phyloP scores from a whole-genome alignment of 2,797 vertebrate species.

The Cirrhinus molitorella region DNA sequence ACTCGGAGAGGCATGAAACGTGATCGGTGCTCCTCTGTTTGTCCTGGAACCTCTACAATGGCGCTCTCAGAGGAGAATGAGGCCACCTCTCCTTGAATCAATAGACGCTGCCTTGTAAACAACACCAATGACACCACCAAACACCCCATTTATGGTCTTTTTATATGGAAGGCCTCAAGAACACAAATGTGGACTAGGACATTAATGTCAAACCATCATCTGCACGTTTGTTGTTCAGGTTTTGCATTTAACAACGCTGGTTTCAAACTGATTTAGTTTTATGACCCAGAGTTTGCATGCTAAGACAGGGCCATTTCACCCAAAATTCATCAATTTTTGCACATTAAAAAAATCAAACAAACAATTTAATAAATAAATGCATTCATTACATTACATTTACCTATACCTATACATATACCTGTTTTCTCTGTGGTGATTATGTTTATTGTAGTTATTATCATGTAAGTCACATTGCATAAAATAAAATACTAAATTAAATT shows the following conservation, averaged over 20 bases:
- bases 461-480: background rate
- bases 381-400: too few species aligned
- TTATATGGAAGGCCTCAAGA: conserved; percentile 29
- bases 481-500: background rate
- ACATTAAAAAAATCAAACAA: too few species aligned
- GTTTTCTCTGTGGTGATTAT: too few species aligned
- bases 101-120: conserved; percentile 63
- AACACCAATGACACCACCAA: conserved; percentile 58
- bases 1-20: conserved; percentile 57
- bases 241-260: background rate
- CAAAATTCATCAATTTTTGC: too few species aligned
- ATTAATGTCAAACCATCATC: conserved; percentile 14
- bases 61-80: conserved; percentile 55
- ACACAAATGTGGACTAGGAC: conserved; percentile 1
- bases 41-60: conserved; percentile 58
- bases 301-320: too few species aligned
- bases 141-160: conserved; percentile 24
- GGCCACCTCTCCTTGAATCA: conserved; percentile 60
- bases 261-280: background rate
- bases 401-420: too few species aligned
- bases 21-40: conserved; percentile 58
- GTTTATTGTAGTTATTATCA: too few species aligned
- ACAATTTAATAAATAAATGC: too few species aligned
- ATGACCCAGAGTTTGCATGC: background rate
- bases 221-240: conserved; percentile 21